phyloP scores from a whole-genome alignment of 2,113 vertebrate species.

The Tympanuchus pallidicinctus region DNA sequence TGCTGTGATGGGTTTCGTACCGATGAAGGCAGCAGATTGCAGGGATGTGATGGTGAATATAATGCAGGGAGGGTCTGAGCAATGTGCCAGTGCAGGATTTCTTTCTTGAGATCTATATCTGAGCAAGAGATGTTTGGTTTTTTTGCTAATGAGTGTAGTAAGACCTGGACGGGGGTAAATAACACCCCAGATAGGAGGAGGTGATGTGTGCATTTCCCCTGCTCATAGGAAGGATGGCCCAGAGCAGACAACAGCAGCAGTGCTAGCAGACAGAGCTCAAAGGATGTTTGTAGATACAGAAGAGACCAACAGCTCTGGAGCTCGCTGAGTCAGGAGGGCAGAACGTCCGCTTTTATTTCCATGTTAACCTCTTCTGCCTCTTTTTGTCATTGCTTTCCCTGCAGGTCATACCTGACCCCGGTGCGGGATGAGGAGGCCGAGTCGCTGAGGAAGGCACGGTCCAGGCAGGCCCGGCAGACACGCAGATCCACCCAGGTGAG shows the following conservation, averaged over 20 bases:
- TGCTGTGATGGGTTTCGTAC: neutral
- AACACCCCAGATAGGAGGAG: neutral
- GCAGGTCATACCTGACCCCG: constrained; percentile 85
- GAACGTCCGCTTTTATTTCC: neutral
- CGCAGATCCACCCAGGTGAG: constrained; percentile 92
- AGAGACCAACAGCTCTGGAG: neutral
- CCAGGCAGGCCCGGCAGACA: constrained; percentile 92
- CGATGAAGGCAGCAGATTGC: constrained; percentile 45
- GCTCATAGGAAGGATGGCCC: neutral
- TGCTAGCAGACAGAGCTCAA: neutral
- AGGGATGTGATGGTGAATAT: neutral
- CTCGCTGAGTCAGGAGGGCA: neutral
- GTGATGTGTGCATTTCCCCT: rapidly evolving
- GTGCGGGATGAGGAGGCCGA: constrained; percentile 93
- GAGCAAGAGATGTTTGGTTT: neutral
- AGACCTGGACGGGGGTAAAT: neutral
- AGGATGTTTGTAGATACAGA: neutral
- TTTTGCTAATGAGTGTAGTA: neutral
- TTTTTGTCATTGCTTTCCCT: neutral
- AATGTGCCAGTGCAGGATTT: neutral
- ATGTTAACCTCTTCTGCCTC: neutral
- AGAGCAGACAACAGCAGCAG: neutral
- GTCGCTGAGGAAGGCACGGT: constrained; percentile 92
- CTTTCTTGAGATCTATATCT: neutral
- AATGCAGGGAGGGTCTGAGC: constrained; percentile 20